Percentiles rank a stretch among this genome's conserved stretches.
phyloP scores from a whole-genome alignment of 2,113 vertebrate species.

The Chiloscyllium plagiosum region DNA sequence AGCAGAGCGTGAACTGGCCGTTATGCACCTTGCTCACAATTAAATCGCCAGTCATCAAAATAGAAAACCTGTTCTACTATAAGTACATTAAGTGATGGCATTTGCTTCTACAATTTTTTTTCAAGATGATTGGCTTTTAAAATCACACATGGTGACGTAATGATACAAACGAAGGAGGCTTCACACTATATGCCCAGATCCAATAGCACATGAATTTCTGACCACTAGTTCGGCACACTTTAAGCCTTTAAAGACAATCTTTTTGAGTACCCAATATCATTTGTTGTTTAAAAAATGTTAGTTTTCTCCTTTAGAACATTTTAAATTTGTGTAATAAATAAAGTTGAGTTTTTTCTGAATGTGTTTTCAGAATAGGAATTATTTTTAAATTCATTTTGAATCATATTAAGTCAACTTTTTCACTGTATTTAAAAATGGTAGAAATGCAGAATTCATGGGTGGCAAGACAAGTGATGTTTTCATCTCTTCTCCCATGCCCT shows the following conservation, averaged over 20 bases:
- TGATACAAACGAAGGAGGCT: neutral
- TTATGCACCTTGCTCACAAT: neutral
- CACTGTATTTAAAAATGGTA: neutral
- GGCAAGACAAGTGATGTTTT: neutral
- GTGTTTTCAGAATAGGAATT: neutral
- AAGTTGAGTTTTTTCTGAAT: neutral
- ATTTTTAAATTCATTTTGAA: neutral
- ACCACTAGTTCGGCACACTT: neutral
- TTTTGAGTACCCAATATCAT: neutral
- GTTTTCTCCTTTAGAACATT: neutral
- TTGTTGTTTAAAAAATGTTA: neutral
- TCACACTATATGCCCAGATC: neutral
- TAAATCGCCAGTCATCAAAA: conserved; percentile 15
- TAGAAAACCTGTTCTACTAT: neutral
- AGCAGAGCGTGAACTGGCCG: neutral
- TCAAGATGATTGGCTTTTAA: neutral
- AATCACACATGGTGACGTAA: neutral
- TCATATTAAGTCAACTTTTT: neutral
- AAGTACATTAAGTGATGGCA: neutral
- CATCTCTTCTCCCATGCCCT: neutral
- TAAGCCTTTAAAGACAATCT: neutral
- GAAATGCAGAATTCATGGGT: neutral
- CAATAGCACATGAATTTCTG: neutral
- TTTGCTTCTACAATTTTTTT: neutral
- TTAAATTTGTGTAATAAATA: neutral